phyloP scores from a whole-genome alignment of 1,140 invertebrate genomes.

The Papilio glaucus region DNA sequence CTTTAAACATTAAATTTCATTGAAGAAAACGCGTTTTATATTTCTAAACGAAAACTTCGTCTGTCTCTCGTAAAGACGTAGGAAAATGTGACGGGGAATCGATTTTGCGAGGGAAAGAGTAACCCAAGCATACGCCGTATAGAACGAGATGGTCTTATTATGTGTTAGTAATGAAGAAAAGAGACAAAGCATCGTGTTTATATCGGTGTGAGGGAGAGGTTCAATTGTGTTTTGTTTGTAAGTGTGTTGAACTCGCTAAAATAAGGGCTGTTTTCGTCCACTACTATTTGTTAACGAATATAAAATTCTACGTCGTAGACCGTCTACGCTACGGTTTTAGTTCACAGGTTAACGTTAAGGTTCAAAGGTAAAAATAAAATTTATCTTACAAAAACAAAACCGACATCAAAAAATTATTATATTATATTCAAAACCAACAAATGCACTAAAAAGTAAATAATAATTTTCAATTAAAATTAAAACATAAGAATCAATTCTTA shows the following conservation, averaged over 20 bases:
- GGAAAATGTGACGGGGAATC: conserved; percentile 47
- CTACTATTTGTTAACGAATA: conserved; percentile 47
- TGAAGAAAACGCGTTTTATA: background rate
- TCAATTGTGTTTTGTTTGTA: conserved; percentile 45
- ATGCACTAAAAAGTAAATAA: no score
- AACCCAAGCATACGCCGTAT: background rate
- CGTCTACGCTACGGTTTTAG: background rate
- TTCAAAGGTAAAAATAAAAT: no score
- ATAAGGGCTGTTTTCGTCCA: conserved; percentile 48
- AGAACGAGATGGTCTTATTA: conserved; percentile 39
- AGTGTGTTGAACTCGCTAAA: conserved; percentile 58
- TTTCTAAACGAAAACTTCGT: conserved; percentile 6
- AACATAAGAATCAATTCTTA: no score
- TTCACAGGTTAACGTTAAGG: no score
- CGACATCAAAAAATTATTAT: no score
- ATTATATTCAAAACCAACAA: no score
- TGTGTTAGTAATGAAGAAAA: conserved; percentile 15
- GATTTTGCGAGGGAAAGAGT: conserved; percentile 56
- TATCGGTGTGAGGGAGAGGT: conserved; percentile 34
- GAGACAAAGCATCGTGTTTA: conserved; percentile 38
- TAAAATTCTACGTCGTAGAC: background rate
- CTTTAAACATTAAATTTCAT: conserved; percentile 12
- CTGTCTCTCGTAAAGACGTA: conserved; percentile 15
- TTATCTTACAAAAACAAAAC: no score
- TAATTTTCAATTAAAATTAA: no score